These are phyloP conservation scores for Synergus itoensis DNA, from an alignment of 2,888 invertebrate genomes.

Conservation along the genomic window DNA sequence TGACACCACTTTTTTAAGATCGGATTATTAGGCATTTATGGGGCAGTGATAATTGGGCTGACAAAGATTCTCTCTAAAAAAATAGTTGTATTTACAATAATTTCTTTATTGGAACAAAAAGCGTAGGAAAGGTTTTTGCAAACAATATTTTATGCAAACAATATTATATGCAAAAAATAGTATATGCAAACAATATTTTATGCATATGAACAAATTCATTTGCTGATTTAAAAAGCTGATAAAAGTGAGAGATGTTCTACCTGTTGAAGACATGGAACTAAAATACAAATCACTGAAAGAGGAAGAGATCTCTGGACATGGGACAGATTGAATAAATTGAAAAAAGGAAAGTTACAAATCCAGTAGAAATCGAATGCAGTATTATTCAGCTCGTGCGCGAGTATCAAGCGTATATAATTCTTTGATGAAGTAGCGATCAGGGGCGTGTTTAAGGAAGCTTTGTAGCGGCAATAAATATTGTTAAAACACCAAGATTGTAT, in stretches of 20 bases:
- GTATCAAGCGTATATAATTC: conserved; percentile 28
- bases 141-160: too few relatives aligned
- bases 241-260: background rate
- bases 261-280: background rate
- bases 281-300: conserved; percentile 29
- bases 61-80: too few relatives aligned
- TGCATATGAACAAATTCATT: too few relatives aligned
- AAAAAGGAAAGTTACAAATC: conserved; percentile 7
- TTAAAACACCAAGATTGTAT: conserved; percentile 52
- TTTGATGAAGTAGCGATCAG: conserved; percentile 51
- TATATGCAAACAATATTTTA: too few relatives aligned
- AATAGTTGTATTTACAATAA: too few relatives aligned
- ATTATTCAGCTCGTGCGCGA: conserved; percentile 27
- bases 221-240: background rate
- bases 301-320: conserved; percentile 26
- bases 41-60: too few relatives aligned
- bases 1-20: too few relatives aligned
- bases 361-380: conserved; percentile 13
- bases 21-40: too few relatives aligned
- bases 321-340: conserved; percentile 22
- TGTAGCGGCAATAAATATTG: conserved; percentile 57
- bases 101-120: too few relatives aligned
- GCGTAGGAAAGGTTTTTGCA: too few relatives aligned
- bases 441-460: conserved; percentile 46
- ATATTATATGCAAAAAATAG: too few relatives aligned